phyloP scores from a whole-genome alignment of 2,888 invertebrate genomes.

The Hirtodrosophila duncani region DNA sequence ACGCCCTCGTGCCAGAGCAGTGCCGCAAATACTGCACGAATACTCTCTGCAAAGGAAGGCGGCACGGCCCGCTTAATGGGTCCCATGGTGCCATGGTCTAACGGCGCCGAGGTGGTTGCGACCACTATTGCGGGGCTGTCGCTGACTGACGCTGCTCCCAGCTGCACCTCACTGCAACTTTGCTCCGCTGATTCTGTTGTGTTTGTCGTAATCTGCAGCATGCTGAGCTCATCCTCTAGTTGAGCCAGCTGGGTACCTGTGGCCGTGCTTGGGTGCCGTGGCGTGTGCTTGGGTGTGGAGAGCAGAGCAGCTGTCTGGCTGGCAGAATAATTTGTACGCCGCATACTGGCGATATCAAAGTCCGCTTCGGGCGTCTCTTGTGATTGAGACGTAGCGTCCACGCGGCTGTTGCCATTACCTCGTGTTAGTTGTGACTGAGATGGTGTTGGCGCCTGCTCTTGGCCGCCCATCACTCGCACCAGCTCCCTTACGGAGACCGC shows the following conservation, averaged over 20 bases:
- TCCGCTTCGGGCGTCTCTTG: slow-evolving; percentile 79
- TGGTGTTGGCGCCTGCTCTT: slow-evolving; percentile 75
- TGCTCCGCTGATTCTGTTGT: slow-evolving; percentile 52
- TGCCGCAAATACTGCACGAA: slow-evolving; percentile 97
- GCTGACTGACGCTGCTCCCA: slow-evolving; percentile 27
- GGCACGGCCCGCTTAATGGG: slow-evolving; percentile 90
- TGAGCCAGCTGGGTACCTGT: slow-evolving; percentile 22
- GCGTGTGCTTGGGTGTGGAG: slow-evolving; percentile 75
- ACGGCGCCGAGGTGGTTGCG: slow-evolving; percentile 45
- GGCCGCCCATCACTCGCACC: slow-evolving; percentile 84
- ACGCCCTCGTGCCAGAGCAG: slow-evolving; percentile 98
- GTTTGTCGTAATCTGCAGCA: slow-evolving; percentile 70
- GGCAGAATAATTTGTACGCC: slow-evolving; percentile 76
- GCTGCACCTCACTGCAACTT: slow-evolving; percentile 45
- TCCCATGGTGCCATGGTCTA: slow-evolving; percentile 52
- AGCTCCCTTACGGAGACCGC: slow-evolving; percentile 84
- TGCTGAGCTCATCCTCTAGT: slow-evolving; percentile 73
- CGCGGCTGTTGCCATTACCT: slow-evolving; percentile 87
- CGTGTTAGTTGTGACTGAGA: slow-evolving; percentile 64
- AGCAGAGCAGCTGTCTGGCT: slow-evolving; percentile 77
- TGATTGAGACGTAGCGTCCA: slow-evolving; percentile 80
- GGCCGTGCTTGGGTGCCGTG: slow-evolving; percentile 49
- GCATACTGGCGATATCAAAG: slow-evolving; percentile 77
- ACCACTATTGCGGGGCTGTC: slow-evolving; percentile 8
- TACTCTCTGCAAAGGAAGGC: slow-evolving; percentile 93